Evolutionary conservation across 2,113 vertebrate genomes (phyloP), one percentile per base, ranked within the genome.

Genomic region (Thryonomys swinderianus): DNA sequence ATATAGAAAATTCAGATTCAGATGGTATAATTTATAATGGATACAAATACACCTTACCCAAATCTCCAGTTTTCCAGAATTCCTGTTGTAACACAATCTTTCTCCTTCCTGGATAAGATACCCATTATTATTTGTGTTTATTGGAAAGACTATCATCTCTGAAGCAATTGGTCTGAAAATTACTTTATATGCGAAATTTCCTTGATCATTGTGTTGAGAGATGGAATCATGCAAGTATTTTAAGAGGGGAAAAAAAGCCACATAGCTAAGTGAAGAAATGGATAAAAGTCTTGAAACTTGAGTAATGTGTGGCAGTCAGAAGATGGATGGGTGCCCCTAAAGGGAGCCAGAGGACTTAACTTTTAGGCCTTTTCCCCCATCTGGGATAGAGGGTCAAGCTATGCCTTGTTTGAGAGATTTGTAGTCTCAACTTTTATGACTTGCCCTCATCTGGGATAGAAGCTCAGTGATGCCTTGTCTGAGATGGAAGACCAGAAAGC

Each of bases 41-140:
- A 81, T 17, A 55, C 88, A 85, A 78, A 1, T 20, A 34, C n/a
- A n/a, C n/a, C n/a, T n/a, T 86, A 37, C 48, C 53, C 14, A 21
- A 73, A 74, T 27, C n/a, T 45, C 25, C 30, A 34, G n/a, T 67
- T 87, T 42, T 45, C 62, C 45, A 76, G 37, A 67, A 91, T 10
- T 64, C 16, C 27, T 81, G 4, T 10, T 85, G 4, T 4, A 89
- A 88, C 7, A 34, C 57, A 5, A 59, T n/a, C 2, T 12, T 64
- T 67, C 32, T 91, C 21, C 8, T 16, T 81, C 32, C 61, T 85
- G 88, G 27, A 67, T 95, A 14, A 83, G 94, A 88, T 55, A 40
- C 1, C 5, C 32, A 14, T 34, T 66, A 57, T 3, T n/a, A 55
- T 55, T 89, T 83, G 6, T 71, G 53, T 61, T 48, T 1, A 40